Conservation (phyloP, 2,888 invertebrate species). For the Augochlorella aurata region DNA sequence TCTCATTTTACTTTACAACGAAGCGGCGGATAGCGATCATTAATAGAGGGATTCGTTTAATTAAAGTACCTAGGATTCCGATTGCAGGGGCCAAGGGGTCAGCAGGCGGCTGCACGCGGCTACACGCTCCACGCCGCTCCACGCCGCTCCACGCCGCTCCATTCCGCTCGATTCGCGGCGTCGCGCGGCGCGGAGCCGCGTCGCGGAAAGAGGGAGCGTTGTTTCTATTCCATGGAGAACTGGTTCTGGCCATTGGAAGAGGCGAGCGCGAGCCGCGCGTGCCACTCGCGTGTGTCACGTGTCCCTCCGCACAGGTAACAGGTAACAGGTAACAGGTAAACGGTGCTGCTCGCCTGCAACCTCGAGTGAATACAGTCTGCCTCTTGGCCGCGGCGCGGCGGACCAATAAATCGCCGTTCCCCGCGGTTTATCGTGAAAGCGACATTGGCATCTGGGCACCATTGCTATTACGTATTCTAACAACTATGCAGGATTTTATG, state of each 20-base stretch:
- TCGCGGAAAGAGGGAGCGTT: conserved; percentile 50
- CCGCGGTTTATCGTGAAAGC: conserved; percentile 48
- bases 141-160: too few species aligned
- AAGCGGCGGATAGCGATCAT: conserved; percentile 18
- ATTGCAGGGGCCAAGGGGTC: conserved; percentile 27
- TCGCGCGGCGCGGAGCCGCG: not conserved
- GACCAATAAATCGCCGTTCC: conserved; percentile 45
- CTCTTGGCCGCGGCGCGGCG: conserved; percentile 32
- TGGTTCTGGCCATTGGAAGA: conserved; percentile 75
- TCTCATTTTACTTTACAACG: conserved; percentile 7
- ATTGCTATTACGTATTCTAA: not conserved
- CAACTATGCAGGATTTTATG: too few species aligned
- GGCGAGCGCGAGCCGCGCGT: conserved; percentile 79
- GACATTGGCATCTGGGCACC: conserved; percentile 1
- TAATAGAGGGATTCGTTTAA: conserved; percentile 38
- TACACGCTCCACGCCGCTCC: not conserved
- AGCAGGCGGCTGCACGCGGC: conserved; percentile 13
- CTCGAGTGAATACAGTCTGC: conserved; percentile 59
- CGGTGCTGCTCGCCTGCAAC: conserved; percentile 50
- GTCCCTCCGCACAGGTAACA: conserved; percentile 65
- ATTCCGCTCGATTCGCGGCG: not conserved
- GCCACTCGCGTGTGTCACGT: conserved; percentile 81
- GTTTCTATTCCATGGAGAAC: conserved; percentile 78
- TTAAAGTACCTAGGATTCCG: conserved; percentile 34
- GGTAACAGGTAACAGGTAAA: conserved; percentile 58